Percentiles rank a stretch among this genome's conserved stretches.
Conservation (phyloP, 1,140 invertebrate species). For the Hesperophylax magnus region DNA sequence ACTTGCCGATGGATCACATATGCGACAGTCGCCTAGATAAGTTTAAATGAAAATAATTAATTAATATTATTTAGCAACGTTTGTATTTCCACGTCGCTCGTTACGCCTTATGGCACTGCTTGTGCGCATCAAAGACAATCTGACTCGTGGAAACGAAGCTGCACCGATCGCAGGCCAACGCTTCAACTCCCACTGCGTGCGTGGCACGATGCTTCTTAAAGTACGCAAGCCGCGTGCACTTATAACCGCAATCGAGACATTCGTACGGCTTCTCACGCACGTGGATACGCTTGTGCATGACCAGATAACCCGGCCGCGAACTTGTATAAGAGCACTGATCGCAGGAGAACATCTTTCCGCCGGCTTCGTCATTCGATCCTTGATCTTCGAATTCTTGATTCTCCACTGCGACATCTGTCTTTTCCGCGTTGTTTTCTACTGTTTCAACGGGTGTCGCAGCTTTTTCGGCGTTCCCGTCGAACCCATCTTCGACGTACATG, state of each 20-base stretch:
- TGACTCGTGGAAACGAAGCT: conserved; percentile 12
- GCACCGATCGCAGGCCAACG: conserved; percentile 30
- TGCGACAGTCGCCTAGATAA: too few species aligned
- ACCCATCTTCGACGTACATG: conserved; percentile 22
- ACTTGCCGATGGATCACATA: too few species aligned
- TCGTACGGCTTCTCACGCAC: conserved; percentile 34
- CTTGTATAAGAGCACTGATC: conserved; percentile 48
- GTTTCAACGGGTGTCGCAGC: background rate
- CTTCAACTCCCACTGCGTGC: background rate
- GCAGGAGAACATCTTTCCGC: conserved; percentile 31
- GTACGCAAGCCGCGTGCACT: conserved; percentile 38
- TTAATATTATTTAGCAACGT: too few species aligned
- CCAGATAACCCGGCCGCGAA: conserved; percentile 35
- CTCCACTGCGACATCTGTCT: background rate
- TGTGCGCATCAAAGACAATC: conserved; percentile 19
- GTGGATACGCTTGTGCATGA: conserved; percentile 47
- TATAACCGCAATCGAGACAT: conserved; percentile 45
- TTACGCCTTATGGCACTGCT: conserved; percentile 25
- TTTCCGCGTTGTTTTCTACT: background rate
- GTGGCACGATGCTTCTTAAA: conserved; percentile 44
- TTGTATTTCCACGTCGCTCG: background rate
- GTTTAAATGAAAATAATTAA: too few species aligned
- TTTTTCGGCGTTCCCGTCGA: background rate
- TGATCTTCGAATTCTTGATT: background rate
- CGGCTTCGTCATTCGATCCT: background rate